Base-by-base conservation (phyloP, 1,140 invertebrate species). In the Drosophila varians region DNA sequence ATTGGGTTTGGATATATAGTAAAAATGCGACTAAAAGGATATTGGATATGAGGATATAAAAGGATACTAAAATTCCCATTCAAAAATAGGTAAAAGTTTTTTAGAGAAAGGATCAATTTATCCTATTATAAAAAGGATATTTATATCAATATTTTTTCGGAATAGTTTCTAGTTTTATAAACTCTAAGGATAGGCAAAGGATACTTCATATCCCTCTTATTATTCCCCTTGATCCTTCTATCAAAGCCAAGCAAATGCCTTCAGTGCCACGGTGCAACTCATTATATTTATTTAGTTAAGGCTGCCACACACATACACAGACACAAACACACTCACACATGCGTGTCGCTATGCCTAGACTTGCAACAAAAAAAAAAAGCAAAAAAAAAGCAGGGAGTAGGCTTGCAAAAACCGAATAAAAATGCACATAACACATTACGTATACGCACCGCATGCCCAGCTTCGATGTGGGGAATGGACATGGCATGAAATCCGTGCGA, bases 231-330 rank as follows among this genome's bases (percentile, higher is more conserved):
- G n/a, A n/a, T n/a, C n/a, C n/a, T n/a, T n/a, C n/a, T n/a, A n/a
- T n/a, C n/a, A 12, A 9, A 19, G 8, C 18, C 5, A 16, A 18
- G 5, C 38, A 9, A 6, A 3, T 7, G 8, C 1, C 0, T n/a
- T 28, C 42, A 2, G 40, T 31, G 12, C 38, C 79, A 86, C 61
- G 73, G 80, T 79, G n/a, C 53, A 66, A 72, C 76, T 78, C 75
- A 83, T 83, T 84, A 79, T 83, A 79, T 79, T 84, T 79, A 77
- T 89, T 79, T 79, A 77, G 79, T 80, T 88, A 82, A 87, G 80
- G 46, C 73, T 57, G 77, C 48, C 55, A 36, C 47, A 58, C 47
- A 58, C 16, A 49, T 12, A 55, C 43, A 28, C 54, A 34, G 25
- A 45, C 23, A 36, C 40, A 52, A 4, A 25, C 64, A 61, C 28